Percentiles rank a stretch among this genome's conserved stretches.
These are phyloP conservation scores for Notamacropus eugenii DNA, from an alignment of 2,797 vertebrate species.

Conservation along the genomic window DNA sequence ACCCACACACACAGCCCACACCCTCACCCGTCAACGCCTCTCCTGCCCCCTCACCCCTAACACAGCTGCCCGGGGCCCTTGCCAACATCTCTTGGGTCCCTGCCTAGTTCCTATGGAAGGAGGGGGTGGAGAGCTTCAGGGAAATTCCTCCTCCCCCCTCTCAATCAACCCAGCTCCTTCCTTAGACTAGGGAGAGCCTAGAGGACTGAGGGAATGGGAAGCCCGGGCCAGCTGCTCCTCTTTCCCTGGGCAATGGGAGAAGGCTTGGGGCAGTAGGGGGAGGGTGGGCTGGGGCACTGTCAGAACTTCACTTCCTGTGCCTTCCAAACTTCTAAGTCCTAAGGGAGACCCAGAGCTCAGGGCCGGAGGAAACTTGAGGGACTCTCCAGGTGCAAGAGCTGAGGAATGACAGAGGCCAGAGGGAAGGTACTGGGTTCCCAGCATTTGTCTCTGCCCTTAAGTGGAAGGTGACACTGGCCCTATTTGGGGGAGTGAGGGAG, in stretches of 20 bases:
- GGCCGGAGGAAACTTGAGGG: background rate
- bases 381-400: conserved; percentile 43
- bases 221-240: background rate
- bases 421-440: conserved; percentile 41
- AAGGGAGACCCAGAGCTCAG: conserved; percentile 35
- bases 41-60: conserved; percentile 1
- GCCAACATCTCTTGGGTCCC: conserved; percentile 55
- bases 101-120: conserved; percentile 64
- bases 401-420: conserved; percentile 24
- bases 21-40: conserved; percentile 27
- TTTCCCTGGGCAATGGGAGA: background rate
- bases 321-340: conserved; percentile 47
- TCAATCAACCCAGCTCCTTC: conserved; percentile 3
- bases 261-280: background rate
- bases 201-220: background rate
- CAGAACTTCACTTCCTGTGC: conserved; percentile 21
- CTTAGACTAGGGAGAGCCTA: conserved; percentile 29
- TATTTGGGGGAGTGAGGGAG: conserved; percentile 6
- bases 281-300: background rate
- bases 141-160: conserved; percentile 40
- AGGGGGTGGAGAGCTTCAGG: conserved; percentile 33
- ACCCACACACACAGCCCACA: background rate
- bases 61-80: conserved; percentile 58
- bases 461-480: conserved; percentile 65
- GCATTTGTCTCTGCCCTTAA: conserved; percentile 54